Evolutionary conservation across 2,797 vertebrate genomes (phyloP).

Genomic region (Hafferia zeledoni): DNA sequence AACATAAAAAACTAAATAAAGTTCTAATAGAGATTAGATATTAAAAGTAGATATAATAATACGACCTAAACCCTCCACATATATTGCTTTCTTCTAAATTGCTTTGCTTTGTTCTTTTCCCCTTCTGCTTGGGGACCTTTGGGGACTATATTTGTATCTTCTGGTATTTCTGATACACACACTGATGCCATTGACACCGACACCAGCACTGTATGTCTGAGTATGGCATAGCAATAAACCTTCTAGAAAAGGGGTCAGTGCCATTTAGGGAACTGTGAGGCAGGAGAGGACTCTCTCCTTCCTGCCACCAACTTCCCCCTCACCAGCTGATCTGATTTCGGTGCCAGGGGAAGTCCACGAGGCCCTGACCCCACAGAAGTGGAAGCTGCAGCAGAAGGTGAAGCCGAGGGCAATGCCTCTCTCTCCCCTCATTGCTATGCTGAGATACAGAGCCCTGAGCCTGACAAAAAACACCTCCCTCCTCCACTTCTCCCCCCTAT

Average conservation of each 20-base stretch:
- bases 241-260: not conserved
- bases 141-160: not conserved
- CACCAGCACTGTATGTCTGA: not conserved
- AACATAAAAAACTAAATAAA: not conserved
- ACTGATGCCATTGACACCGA: not conserved
- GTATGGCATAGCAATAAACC: not conserved
- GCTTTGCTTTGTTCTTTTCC: not conserved
- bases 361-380: not conserved
- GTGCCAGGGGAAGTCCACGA: not conserved
- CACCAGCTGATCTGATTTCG: not conserved
- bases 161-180: not conserved
- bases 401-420: not conserved
- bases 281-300: not conserved
- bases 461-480: not conserved
- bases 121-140: not conserved
- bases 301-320: not conserved
- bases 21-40: not conserved
- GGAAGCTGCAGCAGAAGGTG: constrained; percentile 2
- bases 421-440: not conserved
- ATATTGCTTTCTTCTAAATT: not conserved
- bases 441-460: not conserved
- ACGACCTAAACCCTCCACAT: not conserved
- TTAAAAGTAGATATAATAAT: not conserved
- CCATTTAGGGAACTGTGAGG: not conserved
- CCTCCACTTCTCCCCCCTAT: not conserved